Percentiles rank a stretch among this genome's conserved stretches.
These are phyloP conservation scores for Anguilla megastoma DNA, from an alignment of 2,797 vertebrate genomes.

Conservation along the genomic window DNA sequence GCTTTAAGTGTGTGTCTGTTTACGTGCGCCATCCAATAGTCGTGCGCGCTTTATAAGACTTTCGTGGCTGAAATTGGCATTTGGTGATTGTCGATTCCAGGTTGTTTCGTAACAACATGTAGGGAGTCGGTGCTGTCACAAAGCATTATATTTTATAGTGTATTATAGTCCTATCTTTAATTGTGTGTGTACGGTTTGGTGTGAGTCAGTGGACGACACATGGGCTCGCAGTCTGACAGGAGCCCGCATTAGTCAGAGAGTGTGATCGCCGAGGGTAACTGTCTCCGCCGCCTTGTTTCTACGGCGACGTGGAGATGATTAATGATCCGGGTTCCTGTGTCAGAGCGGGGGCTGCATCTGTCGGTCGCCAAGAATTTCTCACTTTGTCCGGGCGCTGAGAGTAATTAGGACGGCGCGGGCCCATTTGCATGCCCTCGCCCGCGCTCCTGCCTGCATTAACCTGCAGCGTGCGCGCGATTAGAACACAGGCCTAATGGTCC, in stretches of 20 bases:
- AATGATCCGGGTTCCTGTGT: constrained; percentile 8
- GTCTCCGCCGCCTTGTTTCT: background rate
- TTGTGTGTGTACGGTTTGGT: background rate
- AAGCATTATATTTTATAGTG: no score
- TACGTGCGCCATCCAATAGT: background rate
- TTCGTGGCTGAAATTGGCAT: background rate
- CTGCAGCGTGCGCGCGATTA: constrained; percentile 8
- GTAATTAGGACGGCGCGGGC: background rate
- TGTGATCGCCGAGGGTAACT: background rate
- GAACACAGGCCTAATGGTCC: background rate
- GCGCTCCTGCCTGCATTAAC: constrained; percentile 16
- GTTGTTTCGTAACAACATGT: background rate
- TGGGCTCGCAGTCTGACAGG: background rate
- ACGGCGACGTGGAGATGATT: constrained; percentile 9
- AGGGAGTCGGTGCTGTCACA: background rate
- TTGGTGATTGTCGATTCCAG: background rate
- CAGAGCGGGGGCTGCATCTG: constrained; percentile 10
- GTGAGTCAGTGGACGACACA: background rate
- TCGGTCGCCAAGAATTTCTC: background rate
- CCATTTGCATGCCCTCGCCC: background rate
- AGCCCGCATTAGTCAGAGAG: background rate
- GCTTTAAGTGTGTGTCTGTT: background rate
- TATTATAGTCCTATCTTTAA: background rate
- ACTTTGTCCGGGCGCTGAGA: background rate
- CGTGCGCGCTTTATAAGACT: background rate